A percentile compares a stretch with the other conserved stretches of the same genome.
Conservation (phyloP, 2,113 vertebrate species). For the Xiphophorus couchianus region DNA sequence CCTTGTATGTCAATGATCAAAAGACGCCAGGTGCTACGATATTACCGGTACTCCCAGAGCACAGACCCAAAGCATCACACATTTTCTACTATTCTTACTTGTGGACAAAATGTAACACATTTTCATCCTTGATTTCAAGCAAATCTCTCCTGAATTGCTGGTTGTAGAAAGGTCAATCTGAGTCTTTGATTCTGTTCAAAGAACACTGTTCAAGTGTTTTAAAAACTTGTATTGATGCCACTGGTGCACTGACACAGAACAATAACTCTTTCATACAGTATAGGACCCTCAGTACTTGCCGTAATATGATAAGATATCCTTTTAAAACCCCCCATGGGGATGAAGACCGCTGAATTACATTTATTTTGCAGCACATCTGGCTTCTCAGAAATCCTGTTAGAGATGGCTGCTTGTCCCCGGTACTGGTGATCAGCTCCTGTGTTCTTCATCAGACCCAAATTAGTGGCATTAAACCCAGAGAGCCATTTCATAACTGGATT, state of each 20-base stretch:
- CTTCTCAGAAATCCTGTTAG: conserved; percentile 66
- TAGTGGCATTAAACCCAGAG: conserved; percentile 59
- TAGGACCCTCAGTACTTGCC: not conserved
- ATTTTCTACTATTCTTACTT: not conserved
- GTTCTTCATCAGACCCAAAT: conserved; percentile 70
- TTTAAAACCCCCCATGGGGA: conserved; percentile 39
- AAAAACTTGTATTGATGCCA: not conserved
- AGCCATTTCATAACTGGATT: conserved; percentile 70
- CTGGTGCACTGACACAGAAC: conserved; percentile 2
- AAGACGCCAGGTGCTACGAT: not conserved
- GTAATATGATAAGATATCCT: conserved; percentile 44
- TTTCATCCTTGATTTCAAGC: not conserved
- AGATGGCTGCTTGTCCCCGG: conserved; percentile 40
- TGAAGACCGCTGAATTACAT: conserved; percentile 49
- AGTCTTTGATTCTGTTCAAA: not conserved
- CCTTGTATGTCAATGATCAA: not conserved
- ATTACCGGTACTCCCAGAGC: not conserved
- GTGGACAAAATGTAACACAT: not conserved
- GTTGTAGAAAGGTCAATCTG: not conserved
- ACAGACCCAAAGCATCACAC: not conserved
- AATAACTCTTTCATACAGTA: conserved; percentile 7
- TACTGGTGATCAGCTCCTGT: conserved; percentile 44
- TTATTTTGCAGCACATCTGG: conserved; percentile 59
- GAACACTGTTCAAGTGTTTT: not conserved
- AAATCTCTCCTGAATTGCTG: not conserved